A percentile compares a stretch with the other conserved stretches of the same genome.
These are phyloP conservation scores for Agrotis clavis DNA, from an alignment of 2,888 invertebrate genomes.

Conservation along the genomic window DNA sequence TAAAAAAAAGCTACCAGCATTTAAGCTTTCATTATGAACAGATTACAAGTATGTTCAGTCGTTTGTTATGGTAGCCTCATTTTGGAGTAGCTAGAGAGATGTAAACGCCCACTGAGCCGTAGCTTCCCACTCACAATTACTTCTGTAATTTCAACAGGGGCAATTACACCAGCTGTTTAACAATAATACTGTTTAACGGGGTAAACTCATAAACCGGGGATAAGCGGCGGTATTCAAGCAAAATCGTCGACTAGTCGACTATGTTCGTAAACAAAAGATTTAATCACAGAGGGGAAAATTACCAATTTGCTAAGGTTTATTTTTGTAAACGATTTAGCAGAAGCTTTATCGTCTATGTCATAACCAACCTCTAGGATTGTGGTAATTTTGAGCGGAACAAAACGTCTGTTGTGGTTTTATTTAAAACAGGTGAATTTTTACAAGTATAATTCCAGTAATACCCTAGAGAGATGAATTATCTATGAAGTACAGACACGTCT, in stretches of 20 bases:
- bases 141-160: slow-evolving; percentile 38
- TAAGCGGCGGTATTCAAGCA: slow-evolving; percentile 17
- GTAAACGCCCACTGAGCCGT: slow-evolving; percentile 31
- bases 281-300: slow-evolving; percentile 18
- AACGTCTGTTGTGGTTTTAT: background rate
- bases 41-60: background rate
- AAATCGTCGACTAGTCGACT: background rate
- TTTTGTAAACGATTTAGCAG: background rate
- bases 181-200: slow-evolving; percentile 33
- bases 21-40: slow-evolving; percentile 6
- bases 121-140: slow-evolving; percentile 45
- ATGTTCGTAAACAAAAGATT: slow-evolving; percentile 17
- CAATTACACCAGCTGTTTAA: slow-evolving; percentile 43
- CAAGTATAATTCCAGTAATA: background rate
- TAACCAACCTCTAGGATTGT: background rate
- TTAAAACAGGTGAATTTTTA: background rate
- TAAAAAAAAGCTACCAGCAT: background rate
- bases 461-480: background rate
- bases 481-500: too few species aligned
- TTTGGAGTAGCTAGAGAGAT: slow-evolving; percentile 18
- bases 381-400: background rate
- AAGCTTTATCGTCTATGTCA: background rate
- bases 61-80: slow-evolving; percentile 28
- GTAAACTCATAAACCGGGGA: slow-evolving; percentile 17
- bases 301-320: slow-evolving; percentile 2